Evolutionary conservation across 2,888 invertebrate genomes (phyloP).

Genomic region (Agonopterix subpropinquella): DNA sequence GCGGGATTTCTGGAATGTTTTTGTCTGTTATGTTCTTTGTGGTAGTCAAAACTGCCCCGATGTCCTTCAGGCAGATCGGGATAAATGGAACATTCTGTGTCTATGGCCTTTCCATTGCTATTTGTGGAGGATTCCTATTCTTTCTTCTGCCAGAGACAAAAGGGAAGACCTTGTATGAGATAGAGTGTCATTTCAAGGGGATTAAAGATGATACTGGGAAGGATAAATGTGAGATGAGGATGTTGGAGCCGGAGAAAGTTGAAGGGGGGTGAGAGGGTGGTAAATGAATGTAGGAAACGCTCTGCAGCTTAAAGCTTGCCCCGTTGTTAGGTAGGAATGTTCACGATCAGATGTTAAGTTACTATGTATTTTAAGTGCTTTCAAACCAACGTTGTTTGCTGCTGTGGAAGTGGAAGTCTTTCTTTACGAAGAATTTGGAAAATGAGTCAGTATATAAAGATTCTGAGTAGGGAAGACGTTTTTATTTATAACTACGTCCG

Average conservation of each 20-base stretch:
- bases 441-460: too few species aligned
- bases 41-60: constrained; percentile 80
- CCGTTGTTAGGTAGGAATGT: neutral
- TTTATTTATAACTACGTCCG: too few species aligned
- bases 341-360: too few species aligned
- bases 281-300: constrained; percentile 10
- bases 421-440: too few species aligned
- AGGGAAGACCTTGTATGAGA: constrained; percentile 79
- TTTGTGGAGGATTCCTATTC: constrained; percentile 76
- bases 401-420: too few species aligned
- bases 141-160: constrained; percentile 81
- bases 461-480: too few species aligned
- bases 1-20: constrained; percentile 78
- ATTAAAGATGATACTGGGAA: constrained; percentile 33
- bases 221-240: constrained; percentile 27
- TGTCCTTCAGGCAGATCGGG: constrained; percentile 68
- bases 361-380: too few species aligned
- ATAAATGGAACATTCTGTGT: constrained; percentile 76
- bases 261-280: constrained; percentile 50
- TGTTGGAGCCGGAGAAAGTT: constrained; percentile 53
- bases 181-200: constrained; percentile 75
- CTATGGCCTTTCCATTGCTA: constrained; percentile 71
- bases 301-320: constrained; percentile 29
- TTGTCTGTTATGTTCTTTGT: constrained; percentile 79
- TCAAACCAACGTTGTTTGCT: too few species aligned